These are phyloP conservation scores for Solenodon paradoxus DNA, from an alignment of 2,113 vertebrate genomes.

Conservation along the genomic window DNA sequence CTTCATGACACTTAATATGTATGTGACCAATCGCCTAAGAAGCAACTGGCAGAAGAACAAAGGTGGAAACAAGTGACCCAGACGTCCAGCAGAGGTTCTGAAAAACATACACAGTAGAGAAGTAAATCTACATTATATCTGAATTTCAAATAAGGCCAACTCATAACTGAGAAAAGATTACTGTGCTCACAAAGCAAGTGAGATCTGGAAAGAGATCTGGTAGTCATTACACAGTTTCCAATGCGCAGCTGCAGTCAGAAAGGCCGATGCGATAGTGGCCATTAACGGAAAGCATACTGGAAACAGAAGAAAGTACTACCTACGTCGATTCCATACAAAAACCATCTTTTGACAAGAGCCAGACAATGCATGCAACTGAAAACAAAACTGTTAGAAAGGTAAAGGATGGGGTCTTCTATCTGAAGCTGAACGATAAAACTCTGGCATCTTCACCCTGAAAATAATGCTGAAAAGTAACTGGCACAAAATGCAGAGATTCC, in stretches of 20 bases:
- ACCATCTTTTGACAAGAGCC: conserved; percentile 49
- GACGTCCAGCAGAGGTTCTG: conserved; percentile 52
- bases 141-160: conserved; percentile 65
- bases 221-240: conserved; percentile 52
- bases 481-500: background rate
- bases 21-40: conserved; percentile 30
- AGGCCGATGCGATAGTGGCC: conserved; percentile 32
- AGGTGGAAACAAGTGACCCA: conserved; percentile 51
- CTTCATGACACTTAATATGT: conserved; percentile 39
- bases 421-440: conserved; percentile 24
- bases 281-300: conserved; percentile 52
- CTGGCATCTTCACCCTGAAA: background rate
- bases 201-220: conserved; percentile 53
- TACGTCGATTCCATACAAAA: conserved; percentile 42
- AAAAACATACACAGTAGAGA: conserved; percentile 47
- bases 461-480: conserved; percentile 24
- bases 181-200: conserved; percentile 49
- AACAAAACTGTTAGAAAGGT: conserved; percentile 48
- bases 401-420: background rate
- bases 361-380: conserved; percentile 47
- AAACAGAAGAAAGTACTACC: conserved; percentile 50
- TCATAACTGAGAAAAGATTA: conserved; percentile 59
- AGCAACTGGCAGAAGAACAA: conserved; percentile 60
- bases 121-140: conserved; percentile 42
- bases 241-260: conserved; percentile 10